phyloP scores from a whole-genome alignment of 1,140 invertebrate genomes.

The Caenorhabditis brenneri region DNA sequence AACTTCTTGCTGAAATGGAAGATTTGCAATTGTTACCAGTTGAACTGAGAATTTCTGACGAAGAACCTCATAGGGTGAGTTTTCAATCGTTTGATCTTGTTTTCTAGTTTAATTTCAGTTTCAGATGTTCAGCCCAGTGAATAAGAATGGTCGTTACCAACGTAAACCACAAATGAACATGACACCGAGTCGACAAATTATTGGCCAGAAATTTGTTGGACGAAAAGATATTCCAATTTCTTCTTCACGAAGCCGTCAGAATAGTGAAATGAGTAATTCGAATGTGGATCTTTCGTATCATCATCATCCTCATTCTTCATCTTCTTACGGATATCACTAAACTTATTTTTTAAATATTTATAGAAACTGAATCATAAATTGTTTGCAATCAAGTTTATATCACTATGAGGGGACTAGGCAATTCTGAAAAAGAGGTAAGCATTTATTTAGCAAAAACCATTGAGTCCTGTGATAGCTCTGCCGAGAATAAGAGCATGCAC shows the following conservation, averaged over 20 bases:
- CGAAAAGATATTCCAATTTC: neutral
- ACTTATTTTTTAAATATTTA: neutral
- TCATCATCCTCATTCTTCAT: neutral
- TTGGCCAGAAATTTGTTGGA: neutral
- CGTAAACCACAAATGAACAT: slow-evolving; percentile 13
- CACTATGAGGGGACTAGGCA: neutral
- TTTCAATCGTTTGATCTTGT: neutral
- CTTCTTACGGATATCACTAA: slow-evolving; percentile 13
- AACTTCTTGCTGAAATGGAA: slow-evolving; percentile 25
- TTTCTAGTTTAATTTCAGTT: neutral
- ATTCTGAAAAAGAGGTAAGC: neutral
- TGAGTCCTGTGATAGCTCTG: slow-evolving; percentile 89
- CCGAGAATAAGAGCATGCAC: slow-evolving; percentile 94
- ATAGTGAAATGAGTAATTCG: slow-evolving; percentile 27
- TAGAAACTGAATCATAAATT: neutral
- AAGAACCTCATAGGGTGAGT: neutral
- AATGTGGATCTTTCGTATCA: slow-evolving; percentile 32
- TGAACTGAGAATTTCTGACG: slow-evolving; percentile 22
- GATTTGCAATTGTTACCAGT: slow-evolving; percentile 11
- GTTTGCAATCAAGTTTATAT: neutral
- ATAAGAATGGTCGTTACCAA: slow-evolving; percentile 7
- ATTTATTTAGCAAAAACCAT: slow-evolving; percentile 77
- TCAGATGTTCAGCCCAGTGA: slow-evolving; percentile 19
- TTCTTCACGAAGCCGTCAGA: neutral
- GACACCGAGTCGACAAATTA: neutral